phyloP scores from a whole-genome alignment of 2,888 invertebrate species.

The Meliscaeva auricollis region DNA sequence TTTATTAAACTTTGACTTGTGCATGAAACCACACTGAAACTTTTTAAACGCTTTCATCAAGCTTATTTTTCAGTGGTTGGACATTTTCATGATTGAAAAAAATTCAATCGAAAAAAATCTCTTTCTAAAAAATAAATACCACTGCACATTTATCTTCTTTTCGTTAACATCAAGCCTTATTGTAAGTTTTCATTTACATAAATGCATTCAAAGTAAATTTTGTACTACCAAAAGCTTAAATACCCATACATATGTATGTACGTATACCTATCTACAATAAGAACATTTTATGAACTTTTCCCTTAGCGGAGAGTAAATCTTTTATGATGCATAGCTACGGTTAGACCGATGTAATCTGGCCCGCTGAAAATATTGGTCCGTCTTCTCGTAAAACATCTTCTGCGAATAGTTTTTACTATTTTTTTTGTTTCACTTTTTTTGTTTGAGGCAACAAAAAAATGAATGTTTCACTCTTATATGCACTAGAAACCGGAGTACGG shows the following conservation, averaged over 20 bases:
- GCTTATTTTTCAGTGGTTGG: not conserved
- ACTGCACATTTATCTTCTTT: not conserved
- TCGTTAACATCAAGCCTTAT: not conserved
- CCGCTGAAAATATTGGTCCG: constrained; percentile 59
- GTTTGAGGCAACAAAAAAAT: constrained; percentile 6
- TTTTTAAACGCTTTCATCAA: too few species aligned
- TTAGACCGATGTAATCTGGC: constrained; percentile 58
- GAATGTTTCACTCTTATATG: constrained; percentile 2
- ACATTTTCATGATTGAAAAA: constrained; percentile 1
- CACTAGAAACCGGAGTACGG: not conserved
- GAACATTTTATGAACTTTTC: constrained; percentile 18
- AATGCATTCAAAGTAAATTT: constrained; percentile 36
- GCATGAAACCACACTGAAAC: too few species aligned
- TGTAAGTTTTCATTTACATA: constrained; percentile 42
- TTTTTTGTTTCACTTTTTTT: not conserved
- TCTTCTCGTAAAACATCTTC: constrained; percentile 65
- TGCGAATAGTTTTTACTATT: not conserved
- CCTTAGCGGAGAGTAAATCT: constrained; percentile 44
- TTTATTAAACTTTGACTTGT: too few species aligned
- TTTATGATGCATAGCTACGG: constrained; percentile 52
- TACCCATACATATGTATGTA: too few species aligned
- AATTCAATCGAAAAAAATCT: constrained; percentile 1
- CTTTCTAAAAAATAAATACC: not conserved
- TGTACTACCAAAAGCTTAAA: not conserved
- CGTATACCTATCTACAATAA: too few species aligned